phyloP scores from a whole-genome alignment of 2,888 invertebrate genomes.

The Acanthosepion pharaonis region DNA sequence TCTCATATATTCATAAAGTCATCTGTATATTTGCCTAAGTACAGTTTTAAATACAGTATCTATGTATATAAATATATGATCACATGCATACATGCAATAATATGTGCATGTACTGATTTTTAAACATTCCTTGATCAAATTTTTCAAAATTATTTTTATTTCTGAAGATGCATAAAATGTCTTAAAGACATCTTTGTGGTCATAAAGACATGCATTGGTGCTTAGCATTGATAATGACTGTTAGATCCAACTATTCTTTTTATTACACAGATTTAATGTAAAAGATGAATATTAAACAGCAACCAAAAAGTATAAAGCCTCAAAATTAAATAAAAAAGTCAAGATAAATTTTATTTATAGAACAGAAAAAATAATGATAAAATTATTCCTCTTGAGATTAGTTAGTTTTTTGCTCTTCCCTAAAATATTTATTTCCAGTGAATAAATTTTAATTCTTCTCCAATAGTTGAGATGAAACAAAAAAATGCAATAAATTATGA shows the following conservation, averaged over 20 bases:
- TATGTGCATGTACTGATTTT: background rate
- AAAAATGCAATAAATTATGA: background rate
- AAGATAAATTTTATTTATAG: background rate
- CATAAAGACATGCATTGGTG: background rate
- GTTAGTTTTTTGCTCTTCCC: background rate
- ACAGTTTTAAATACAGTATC: no score
- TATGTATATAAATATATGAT: no score
- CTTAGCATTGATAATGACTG: background rate
- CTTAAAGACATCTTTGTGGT: background rate
- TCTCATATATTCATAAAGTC: no score
- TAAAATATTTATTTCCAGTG: background rate
- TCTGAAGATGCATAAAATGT: background rate
- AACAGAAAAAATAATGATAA: background rate
- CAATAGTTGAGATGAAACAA: background rate
- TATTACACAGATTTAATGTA: background rate
- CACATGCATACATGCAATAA: background rate
- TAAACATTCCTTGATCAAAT: background rate
- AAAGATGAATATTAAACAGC: background rate
- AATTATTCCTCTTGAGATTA: background rate
- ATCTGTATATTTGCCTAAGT: no score
- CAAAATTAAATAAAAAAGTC: background rate
- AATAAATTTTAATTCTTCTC: slow-evolving; percentile 33
- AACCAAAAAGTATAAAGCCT: background rate
- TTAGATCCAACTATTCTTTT: background rate
- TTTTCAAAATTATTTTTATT: background rate